phyloP scores from a whole-genome alignment of 1,140 invertebrate genomes.

The Solen grandis region DNA sequence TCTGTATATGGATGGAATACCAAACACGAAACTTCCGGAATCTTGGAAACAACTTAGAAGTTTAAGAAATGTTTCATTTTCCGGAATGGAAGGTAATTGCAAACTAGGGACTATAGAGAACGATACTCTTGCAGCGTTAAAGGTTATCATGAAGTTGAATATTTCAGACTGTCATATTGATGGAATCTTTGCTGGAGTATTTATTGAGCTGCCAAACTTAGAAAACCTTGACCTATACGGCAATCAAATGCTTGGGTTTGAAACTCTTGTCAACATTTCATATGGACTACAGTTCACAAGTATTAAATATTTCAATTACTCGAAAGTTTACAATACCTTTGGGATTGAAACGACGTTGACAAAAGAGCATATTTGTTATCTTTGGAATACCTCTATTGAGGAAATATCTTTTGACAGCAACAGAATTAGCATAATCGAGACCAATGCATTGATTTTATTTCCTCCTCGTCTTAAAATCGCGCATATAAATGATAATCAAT shows the following conservation, averaged over 20 bases:
- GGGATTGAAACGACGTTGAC: slow-evolving; percentile 9
- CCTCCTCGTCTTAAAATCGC: slow-evolving; percentile 29
- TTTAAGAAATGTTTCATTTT: not conserved
- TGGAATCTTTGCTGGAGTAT: slow-evolving; percentile 20
- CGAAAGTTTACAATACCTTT: slow-evolving; percentile 14
- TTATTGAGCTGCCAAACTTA: slow-evolving; percentile 3
- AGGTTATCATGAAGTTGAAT: slow-evolving; percentile 12
- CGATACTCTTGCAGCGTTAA: not conserved
- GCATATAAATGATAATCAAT: slow-evolving; percentile 18
- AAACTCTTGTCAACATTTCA: slow-evolving; percentile 11
- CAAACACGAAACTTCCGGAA: not conserved
- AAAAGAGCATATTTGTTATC: slow-evolving; percentile 15
- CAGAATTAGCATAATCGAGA: slow-evolving; percentile 6
- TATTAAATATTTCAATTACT: slow-evolving; percentile 25
- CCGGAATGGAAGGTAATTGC: not conserved
- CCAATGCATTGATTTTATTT: slow-evolving; percentile 30
- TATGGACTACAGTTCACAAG: slow-evolving; percentile 38
- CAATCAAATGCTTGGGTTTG: slow-evolving; percentile 40
- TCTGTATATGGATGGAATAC: not conserved
- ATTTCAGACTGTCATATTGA: slow-evolving; percentile 41
- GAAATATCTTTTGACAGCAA: slow-evolving; percentile 6
- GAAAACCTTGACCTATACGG: slow-evolving; percentile 43
- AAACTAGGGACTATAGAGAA: not conserved
- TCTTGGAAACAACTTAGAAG: not conserved
- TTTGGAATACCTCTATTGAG: slow-evolving; percentile 43